Conservation (phyloP, 2,888 invertebrate species). For the Odontothrips loti region DNA sequence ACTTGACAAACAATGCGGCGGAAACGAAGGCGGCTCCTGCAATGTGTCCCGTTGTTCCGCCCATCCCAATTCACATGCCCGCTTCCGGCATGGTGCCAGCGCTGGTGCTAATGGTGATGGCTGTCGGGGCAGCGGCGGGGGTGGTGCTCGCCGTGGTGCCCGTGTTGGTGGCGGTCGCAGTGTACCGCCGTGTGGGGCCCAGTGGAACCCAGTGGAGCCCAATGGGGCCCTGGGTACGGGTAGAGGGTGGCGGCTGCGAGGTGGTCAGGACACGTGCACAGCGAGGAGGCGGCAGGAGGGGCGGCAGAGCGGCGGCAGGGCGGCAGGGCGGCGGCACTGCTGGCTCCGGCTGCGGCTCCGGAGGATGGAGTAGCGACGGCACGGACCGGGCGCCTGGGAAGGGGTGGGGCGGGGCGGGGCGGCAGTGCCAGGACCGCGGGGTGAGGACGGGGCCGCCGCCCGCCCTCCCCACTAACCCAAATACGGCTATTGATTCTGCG, state of each 20-base stretch:
- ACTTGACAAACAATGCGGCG: not conserved
- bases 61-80: too few relatives aligned
- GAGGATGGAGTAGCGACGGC: not conserved
- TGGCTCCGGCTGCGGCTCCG: not conserved
- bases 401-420: too few relatives aligned
- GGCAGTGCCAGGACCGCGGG: not conserved
- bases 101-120: not conserved
- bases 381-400: not conserved
- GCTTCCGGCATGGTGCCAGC: not conserved
- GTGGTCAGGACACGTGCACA: not conserved
- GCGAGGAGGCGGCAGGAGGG: not conserved
- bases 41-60: too few relatives aligned
- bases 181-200: not conserved
- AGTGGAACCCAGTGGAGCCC: not conserved
- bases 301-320: not conserved
- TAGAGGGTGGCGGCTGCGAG: not conserved
- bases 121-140: too few relatives aligned
- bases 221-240: not conserved
- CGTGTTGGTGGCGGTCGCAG: too few relatives aligned
- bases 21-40: not conserved
- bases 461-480: constrained; percentile 20
- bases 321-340: not conserved
- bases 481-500: constrained; percentile 26
- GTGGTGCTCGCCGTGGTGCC: too few relatives aligned
- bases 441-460: not conserved